phyloP scores from a whole-genome alignment of 2,113 vertebrate genomes.

The Sander vitreus region DNA sequence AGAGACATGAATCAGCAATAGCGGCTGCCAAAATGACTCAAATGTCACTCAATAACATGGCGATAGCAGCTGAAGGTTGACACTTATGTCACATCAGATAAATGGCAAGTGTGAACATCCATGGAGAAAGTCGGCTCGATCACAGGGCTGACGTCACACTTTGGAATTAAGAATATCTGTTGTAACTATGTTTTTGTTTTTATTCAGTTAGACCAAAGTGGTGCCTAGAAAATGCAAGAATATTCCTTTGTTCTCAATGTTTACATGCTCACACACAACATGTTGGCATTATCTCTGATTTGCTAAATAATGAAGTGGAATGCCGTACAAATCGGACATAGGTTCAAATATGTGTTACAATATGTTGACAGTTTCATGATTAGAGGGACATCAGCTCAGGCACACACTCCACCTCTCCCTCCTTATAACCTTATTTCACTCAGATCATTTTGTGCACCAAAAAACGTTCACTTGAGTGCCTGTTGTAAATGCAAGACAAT shows the following conservation, averaged over 20 bases:
- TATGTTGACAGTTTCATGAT: constrained; percentile 61
- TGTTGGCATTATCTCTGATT: not conserved
- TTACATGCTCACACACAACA: not conserved
- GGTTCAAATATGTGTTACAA: too few relatives aligned
- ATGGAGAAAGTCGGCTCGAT: constrained; percentile 10
- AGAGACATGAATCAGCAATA: constrained; percentile 68
- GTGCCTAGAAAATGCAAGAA: not conserved
- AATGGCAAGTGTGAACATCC: constrained; percentile 42
- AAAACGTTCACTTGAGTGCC: too few relatives aligned
- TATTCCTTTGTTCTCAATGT: not conserved
- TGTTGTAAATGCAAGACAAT: not conserved
- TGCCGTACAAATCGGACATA: constrained; percentile 4
- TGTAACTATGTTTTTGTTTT: not conserved
- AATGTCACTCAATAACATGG: constrained; percentile 63
- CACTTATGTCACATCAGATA: constrained; percentile 44
- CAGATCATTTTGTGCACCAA: not conserved
- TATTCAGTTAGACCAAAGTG: not conserved
- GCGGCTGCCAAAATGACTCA: constrained; percentile 66
- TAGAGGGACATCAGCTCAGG: constrained; percentile 27
- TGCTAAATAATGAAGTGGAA: constrained; percentile 6
- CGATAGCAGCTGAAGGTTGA: constrained; percentile 52
- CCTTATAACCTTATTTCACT: not conserved
- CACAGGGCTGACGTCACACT: not conserved
- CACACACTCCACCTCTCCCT: constrained; percentile 1
- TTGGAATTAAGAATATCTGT: not conserved